A percentile compares a stretch with the other conserved stretches of the same genome.
Evolutionary conservation across 2,797 vertebrate species (phyloP).

Genomic region (Poecilia wingei): DNA sequence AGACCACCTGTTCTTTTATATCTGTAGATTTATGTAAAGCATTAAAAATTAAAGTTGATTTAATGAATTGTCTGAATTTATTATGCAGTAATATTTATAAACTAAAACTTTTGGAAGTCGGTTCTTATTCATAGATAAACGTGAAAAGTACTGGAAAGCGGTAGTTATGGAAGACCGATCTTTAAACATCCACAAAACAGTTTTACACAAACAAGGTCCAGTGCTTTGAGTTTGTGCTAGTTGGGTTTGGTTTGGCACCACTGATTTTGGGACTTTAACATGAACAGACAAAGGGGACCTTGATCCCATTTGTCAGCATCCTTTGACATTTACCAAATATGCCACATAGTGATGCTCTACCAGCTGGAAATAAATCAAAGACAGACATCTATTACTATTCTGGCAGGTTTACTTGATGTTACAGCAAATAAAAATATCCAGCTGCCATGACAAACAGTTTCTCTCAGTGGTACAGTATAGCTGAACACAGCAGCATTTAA

Average conservation of each 20-base stretch:
- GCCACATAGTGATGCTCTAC: too few relatives aligned
- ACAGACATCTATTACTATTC: conserved; percentile 32
- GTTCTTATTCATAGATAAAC: neutral
- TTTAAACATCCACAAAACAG: neutral
- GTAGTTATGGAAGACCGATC: neutral
- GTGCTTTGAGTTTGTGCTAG: neutral
- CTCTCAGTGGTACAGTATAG: conserved; percentile 29
- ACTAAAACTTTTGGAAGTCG: neutral
- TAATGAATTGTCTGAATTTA: conserved; percentile 55
- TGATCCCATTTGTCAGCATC: neutral
- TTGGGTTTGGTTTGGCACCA: neutral
- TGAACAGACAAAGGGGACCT: neutral
- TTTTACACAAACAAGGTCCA: neutral
- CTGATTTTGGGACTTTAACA: neutral
- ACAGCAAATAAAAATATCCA: conserved; percentile 52
- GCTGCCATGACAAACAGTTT: conserved; percentile 54
- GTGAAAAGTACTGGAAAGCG: neutral
- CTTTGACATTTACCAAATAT: neutral
- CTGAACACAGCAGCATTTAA: conserved; percentile 55
- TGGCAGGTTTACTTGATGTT: conserved; percentile 75
- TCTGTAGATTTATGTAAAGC: conserved; percentile 80
- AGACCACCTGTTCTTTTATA: conserved; percentile 76
- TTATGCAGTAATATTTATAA: neutral
- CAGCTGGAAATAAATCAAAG: conserved; percentile 26
- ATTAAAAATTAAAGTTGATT: conserved; percentile 78